These are phyloP conservation scores for Pissodes strobi DNA, from an alignment of 1,140 invertebrate species.

Conservation along the genomic window DNA sequence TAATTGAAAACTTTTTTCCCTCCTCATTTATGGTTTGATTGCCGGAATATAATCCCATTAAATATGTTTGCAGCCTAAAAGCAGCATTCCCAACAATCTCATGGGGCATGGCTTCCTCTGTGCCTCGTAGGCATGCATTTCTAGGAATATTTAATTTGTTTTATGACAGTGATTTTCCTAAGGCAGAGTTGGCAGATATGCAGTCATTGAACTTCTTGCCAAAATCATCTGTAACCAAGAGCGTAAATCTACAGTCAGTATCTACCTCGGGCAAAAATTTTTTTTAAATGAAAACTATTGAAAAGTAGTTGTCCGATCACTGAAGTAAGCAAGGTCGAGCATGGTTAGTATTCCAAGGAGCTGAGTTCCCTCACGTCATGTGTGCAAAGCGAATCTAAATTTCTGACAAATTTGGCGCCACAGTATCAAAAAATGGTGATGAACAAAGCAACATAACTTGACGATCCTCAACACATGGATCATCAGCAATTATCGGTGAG, in stretches of 20 bases:
- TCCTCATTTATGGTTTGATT: conserved; percentile 32
- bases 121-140: conserved; percentile 18
- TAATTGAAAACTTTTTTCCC: conserved; percentile 35
- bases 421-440: no score
- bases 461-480: no score
- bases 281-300: no score
- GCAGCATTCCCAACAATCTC: conserved; percentile 41
- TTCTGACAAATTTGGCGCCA: no score
- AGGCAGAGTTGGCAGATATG: conserved; percentile 35
- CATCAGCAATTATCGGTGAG: no score
- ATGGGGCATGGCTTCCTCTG: conserved; percentile 31
- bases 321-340: no score
- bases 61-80: conserved; percentile 30
- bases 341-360: no score
- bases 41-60: conserved; percentile 23
- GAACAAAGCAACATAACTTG: no score
- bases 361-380: no score
- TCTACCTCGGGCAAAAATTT: no score
- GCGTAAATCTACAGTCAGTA: conserved; percentile 57
- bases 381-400: no score
- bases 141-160: conserved; percentile 17
- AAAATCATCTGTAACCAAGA: conserved; percentile 57
- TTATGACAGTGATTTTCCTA: conserved; percentile 19
- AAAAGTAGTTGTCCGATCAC: no score
- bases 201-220: conserved; percentile 53